Evolutionary conservation across 1,140 invertebrate species (phyloP), one percentile per base, ranked within the genome.

Genomic region (Melanaphis sacchari): DNA sequence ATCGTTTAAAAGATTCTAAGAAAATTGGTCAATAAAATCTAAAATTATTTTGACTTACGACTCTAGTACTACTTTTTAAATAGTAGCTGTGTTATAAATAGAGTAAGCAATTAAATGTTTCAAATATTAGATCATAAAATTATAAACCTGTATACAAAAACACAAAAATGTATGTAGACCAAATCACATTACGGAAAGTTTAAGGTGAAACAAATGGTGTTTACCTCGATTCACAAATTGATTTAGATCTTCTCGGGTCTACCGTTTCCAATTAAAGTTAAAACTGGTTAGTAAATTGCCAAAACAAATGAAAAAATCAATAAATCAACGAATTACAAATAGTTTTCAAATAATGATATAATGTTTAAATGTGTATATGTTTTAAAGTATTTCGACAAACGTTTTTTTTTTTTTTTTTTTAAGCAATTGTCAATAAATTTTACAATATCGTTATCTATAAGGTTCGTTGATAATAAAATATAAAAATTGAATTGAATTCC

Each of bases 261-360:
- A 59, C 49, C 24, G 5, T 90, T 31, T 90, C n/a, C 49, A 54
- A 59, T 90, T 90, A 90, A 90, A 90, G 21, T 90, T 90, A 59
- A 26, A 90, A 59, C 49, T 40, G 52, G 26, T 40, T 40, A 59
- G 52, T 59, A 31, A 59, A 90, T 90, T 59, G 36, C 43, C 46
- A 88, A 9, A 52, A 59, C 88, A 26, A 90, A 90, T 38, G 38
- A 90, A 90, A 90, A 90, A 90, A 26, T 31, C 24, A 59, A 90
- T 59, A 90, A 59, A 59, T 59, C n/a, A 90, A 59, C 24, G 26
- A 59, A 54, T 49, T 88, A 52, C 87, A n/a, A 52, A 52, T 22
- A 49, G 36, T 59, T 59, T 89, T 59, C 49, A 31, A 41, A 41
- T 40, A 7, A 11, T 15, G 31, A 59, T 21, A 26, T 15, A 59